phyloP scores from a whole-genome alignment of 1,140 invertebrate genomes.

The Megalopta genalis region DNA sequence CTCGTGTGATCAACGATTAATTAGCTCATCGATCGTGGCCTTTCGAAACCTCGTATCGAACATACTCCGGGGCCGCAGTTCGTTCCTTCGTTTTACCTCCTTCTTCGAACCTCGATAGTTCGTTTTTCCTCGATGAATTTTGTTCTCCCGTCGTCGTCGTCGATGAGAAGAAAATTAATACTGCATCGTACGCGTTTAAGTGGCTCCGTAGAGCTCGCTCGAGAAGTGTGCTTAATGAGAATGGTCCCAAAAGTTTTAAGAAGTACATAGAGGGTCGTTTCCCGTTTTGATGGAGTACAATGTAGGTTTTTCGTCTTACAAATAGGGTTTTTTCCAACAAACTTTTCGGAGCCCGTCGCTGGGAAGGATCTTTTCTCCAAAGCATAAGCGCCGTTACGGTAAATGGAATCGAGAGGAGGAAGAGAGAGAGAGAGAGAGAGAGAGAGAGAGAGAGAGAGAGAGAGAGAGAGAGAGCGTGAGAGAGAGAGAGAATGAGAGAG shows the following conservation, averaged over 20 bases:
- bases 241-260: conserved; percentile 66
- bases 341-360: conserved; percentile 14
- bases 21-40: conserved; percentile 1
- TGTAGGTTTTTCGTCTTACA: conserved; percentile 28
- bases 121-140: neutral
- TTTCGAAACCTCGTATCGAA: conserved; percentile 12
- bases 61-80: too few species aligned
- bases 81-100: neutral
- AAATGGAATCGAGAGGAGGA: neutral
- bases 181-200: conserved; percentile 47
- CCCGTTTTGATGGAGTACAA: conserved; percentile 26
- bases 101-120: neutral
- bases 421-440: too few species aligned
- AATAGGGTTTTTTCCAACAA: conserved; percentile 12
- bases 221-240: conserved; percentile 57
- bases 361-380: conserved; percentile 18
- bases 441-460: neutral
- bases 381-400: conserved; percentile 32
- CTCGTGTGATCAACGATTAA: neutral
- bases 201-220: conserved; percentile 23
- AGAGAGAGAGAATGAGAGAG: too few species aligned
- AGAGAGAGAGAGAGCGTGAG: too few species aligned
- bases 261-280: conserved; percentile 48
- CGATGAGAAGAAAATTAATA: conserved; percentile 51
- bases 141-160: neutral